phyloP scores from a whole-genome alignment of 2,113 vertebrate genomes.

The Nycticorax nycticorax region DNA sequence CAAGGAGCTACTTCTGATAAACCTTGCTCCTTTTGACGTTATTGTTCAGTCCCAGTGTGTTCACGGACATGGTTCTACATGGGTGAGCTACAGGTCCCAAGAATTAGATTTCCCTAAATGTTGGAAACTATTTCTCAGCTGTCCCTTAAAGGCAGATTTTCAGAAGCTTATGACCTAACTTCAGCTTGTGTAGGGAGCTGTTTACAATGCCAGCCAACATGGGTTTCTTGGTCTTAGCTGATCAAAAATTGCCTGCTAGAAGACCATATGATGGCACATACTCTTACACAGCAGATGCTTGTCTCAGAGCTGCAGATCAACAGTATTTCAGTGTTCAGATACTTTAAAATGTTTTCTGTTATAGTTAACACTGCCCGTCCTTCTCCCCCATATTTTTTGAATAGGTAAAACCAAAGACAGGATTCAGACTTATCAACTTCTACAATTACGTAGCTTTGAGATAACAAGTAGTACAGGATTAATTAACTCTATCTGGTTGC shows the following conservation, averaged over 20 bases:
- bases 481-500: not conserved
- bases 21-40: not conserved
- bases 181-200: not conserved
- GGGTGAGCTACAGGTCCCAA: not conserved
- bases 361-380: not conserved
- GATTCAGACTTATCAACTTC: not conserved
- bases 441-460: not conserved
- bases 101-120: not conserved
- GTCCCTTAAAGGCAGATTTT: not conserved
- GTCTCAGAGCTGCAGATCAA: not conserved
- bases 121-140: not conserved
- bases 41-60: not conserved
- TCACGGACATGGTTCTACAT: not conserved
- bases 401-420: not conserved
- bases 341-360: not conserved
- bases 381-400: not conserved
- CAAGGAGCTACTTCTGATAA: not conserved
- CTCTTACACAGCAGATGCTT: not conserved
- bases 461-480: not conserved
- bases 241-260: not conserved
- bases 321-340: not conserved
- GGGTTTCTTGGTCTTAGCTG: not conserved
- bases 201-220: not conserved
- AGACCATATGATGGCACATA: rapidly evolving
- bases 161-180: not conserved